Evolutionary conservation across 2,797 vertebrate species (phyloP), one percentile per base, ranked within the genome.

Genomic region (Hyperoplus lanceolatus): DNA sequence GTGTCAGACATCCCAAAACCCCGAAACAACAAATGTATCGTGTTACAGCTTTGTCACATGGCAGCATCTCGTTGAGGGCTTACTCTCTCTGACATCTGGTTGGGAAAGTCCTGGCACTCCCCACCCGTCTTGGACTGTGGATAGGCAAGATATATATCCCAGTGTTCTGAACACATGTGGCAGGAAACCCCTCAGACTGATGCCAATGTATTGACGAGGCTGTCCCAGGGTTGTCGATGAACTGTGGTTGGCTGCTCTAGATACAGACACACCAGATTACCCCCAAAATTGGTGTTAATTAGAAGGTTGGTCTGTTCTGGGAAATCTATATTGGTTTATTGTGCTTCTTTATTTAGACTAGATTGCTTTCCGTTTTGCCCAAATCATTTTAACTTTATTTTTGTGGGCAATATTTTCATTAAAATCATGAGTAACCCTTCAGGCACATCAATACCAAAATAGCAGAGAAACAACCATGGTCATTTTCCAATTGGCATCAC

Each of bases 21-120:
- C 29, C 80, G 64, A 76, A 92, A 92, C 88, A 92, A 93, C 88
- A 84, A 72, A 54, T 3, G 66, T 61, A 49, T 93, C 79, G 1
- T 39, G 43, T 92, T 93, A 77, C 88, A 79, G 46, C 69, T 76
- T 57, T 62, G 74, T 86, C 84, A 77, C 78, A 69, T 73, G 65
- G 73, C 70, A 64, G 58, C 67, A 43, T 57, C 59, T 80, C 70
- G 2, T 46, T 16, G 38, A 57, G 45, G 56, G 43, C 55, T 46
- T 71, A 29, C 29, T 29, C 74, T 58, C 78, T 82, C 56, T 65
- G 76, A 84, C 80, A 62, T 88, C 84, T 76, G 75, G 48, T 71
- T 55, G 38, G 70, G 66, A 77, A 77, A 79, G 65, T 70, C 55
- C 48, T 57, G 51, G 59, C 68, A 36, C 48, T 60, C 41, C 15